phyloP scores from a whole-genome alignment of 2,888 invertebrate species.

The Archips xylosteana region DNA sequence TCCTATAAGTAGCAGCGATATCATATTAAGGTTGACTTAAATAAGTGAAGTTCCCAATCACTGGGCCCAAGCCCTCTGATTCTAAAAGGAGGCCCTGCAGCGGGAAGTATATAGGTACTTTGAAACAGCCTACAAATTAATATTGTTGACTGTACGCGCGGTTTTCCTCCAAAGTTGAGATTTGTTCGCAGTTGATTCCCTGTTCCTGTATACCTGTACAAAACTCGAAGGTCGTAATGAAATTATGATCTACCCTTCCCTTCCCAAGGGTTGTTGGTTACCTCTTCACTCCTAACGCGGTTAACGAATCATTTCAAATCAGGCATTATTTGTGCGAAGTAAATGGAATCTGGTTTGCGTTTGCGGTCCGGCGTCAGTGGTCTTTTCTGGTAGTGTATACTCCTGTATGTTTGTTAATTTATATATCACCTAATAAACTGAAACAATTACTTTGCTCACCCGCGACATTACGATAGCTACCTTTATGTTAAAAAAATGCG shows the following conservation, averaged over 20 bases:
- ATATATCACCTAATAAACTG: too few species aligned
- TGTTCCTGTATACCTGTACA: background rate
- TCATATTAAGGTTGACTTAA: too few species aligned
- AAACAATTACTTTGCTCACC: too few species aligned
- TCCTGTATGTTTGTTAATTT: too few species aligned
- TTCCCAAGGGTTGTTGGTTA: conserved; percentile 3
- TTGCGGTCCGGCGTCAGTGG: background rate
- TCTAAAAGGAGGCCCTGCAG: too few species aligned
- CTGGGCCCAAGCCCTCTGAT: too few species aligned
- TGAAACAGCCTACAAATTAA: background rate
- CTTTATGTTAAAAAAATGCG: too few species aligned
- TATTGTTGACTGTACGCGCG: background rate
- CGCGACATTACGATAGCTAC: too few species aligned
- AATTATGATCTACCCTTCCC: conserved; percentile 25
- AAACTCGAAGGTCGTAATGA: conserved; percentile 12
- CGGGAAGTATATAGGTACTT: too few species aligned
- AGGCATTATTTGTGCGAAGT: background rate
- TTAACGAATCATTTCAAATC: background rate
- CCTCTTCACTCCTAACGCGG: background rate
- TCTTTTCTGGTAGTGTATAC: too few species aligned
- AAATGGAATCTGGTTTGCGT: background rate
- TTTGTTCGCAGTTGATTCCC: conserved; percentile 19
- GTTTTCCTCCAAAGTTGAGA: conserved; percentile 1
- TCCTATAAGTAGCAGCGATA: too few species aligned
- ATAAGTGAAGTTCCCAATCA: too few species aligned